Percentiles rank a stretch among this genome's conserved stretches.
These are phyloP conservation scores for Drosophila micromelanica DNA, from an alignment of 1,140 invertebrate species.

Conservation along the genomic window DNA sequence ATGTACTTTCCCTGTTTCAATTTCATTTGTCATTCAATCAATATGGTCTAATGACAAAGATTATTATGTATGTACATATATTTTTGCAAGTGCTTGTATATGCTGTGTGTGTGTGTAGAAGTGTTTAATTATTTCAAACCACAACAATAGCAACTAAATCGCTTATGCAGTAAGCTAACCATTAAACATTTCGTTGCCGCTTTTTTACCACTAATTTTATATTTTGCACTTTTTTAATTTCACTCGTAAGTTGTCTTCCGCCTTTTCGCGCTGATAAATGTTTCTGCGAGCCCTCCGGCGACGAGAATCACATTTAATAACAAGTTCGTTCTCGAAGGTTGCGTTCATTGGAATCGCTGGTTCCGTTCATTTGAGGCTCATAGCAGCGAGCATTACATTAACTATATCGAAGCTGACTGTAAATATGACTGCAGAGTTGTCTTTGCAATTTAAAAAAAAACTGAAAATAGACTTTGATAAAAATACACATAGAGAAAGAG, in stretches of 20 bases:
- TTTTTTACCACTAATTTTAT: constrained; percentile 4
- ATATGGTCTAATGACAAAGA: constrained; percentile 7
- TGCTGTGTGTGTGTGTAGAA: constrained; percentile 7
- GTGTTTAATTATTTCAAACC: constrained; percentile 6
- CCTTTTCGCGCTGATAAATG: neutral
- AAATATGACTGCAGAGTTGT: neutral
- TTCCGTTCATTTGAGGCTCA: neutral
- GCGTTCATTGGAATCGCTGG: constrained; percentile 1
- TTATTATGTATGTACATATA: constrained; percentile 20
- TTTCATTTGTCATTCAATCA: constrained; percentile 25
- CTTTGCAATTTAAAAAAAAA: neutral
- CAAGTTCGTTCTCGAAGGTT: constrained; percentile 12
- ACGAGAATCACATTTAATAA: constrained; percentile 28
- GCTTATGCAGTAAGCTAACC: constrained; percentile 20
- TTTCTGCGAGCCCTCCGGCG: constrained; percentile 1
- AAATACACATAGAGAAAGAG: neutral
- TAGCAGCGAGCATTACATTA: constrained; percentile 4
- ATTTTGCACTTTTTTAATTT: constrained; percentile 22
- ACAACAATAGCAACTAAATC: neutral
- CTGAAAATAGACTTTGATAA: neutral
- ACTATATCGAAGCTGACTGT: neutral
- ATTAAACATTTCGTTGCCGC: constrained; percentile 40
- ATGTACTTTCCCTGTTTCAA: constrained; percentile 29
- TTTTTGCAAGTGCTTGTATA: neutral
- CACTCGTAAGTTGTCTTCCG: constrained; percentile 7